Percentiles rank a stretch among this genome's conserved stretches.
Evolutionary conservation across 2,113 vertebrate species (phyloP).

Genomic region (Puntigrus tetrazona): DNA sequence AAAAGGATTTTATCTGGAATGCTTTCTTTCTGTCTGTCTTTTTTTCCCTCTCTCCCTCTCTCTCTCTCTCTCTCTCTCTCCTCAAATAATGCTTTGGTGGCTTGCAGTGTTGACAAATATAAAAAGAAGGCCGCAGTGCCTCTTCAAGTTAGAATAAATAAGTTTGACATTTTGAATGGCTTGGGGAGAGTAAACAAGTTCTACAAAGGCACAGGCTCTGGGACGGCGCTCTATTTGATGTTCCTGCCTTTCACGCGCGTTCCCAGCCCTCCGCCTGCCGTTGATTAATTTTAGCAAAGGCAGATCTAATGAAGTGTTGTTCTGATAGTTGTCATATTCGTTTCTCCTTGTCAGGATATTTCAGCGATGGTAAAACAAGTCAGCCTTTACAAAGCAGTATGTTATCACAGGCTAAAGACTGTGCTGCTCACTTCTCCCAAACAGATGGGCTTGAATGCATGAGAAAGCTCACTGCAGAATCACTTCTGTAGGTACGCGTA

Average conservation of each 20-base stretch:
- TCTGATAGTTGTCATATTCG: slow-evolving; percentile 49
- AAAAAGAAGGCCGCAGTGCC: slow-evolving; percentile 46
- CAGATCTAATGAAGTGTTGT: slow-evolving; percentile 53
- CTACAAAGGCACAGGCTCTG: slow-evolving; percentile 46
- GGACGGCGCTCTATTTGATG: slow-evolving; percentile 50
- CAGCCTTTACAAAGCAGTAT: slow-evolving; percentile 33
- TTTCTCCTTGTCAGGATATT: slow-evolving; percentile 45
- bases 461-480: slow-evolving; percentile 3
- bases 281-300: slow-evolving; percentile 51
- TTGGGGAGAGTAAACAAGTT: slow-evolving; percentile 56
- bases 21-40: slow-evolving; percentile 29
- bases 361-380: slow-evolving; percentile 47
- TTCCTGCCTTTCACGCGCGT: slow-evolving; percentile 37
- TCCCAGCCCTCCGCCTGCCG: slow-evolving; percentile 7
- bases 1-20: slow-evolving; percentile 54
- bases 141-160: slow-evolving; percentile 61
- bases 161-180: slow-evolving; percentile 61
- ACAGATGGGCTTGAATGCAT: slow-evolving; percentile 32
- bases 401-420: slow-evolving; percentile 45
- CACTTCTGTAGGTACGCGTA: background rate
- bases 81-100: slow-evolving; percentile 52
- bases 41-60: background rate
- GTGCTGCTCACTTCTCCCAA: background rate
- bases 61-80: background rate
- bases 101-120: slow-evolving; percentile 54